These are phyloP conservation scores for Seriola rivoliana DNA, from an alignment of 2,113 vertebrate species.

Conservation along the genomic window DNA sequence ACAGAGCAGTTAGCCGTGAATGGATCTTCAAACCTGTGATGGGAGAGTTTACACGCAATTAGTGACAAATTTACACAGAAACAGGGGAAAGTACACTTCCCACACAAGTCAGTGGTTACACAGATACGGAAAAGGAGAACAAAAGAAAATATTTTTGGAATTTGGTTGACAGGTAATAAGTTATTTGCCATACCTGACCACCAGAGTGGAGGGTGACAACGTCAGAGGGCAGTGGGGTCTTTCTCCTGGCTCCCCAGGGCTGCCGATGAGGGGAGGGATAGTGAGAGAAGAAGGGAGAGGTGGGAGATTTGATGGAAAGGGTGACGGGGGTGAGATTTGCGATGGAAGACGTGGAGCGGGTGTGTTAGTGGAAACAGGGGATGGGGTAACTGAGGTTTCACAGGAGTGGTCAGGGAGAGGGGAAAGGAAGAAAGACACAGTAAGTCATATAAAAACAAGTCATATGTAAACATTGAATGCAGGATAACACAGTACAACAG, in stretches of 20 bases:
- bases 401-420: background rate
- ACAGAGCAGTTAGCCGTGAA: constrained; percentile 69
- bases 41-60: constrained; percentile 4
- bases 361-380: constrained; percentile 34
- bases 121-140: background rate
- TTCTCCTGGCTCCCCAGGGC: background rate
- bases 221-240: constrained; percentile 40
- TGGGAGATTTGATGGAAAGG: background rate
- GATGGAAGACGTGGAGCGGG: constrained; percentile 9
- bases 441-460: constrained; percentile 30
- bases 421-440: constrained; percentile 34
- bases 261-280: background rate
- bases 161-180: too few species aligned
- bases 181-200: constrained; percentile 69
- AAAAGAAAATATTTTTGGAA: too few species aligned
- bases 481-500: too few species aligned
- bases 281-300: constrained; percentile 2
- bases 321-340: constrained; percentile 41
- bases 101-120: background rate
- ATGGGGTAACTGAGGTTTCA: constrained; percentile 50
- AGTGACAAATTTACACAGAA: background rate
- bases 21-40: constrained; percentile 73
- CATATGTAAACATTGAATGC: background rate
- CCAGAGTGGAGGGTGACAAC: constrained; percentile 62
- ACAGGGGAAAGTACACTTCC: background rate